These are phyloP conservation scores for Acleris cristana DNA, from an alignment of 2,888 invertebrate genomes.

Conservation along the genomic window DNA sequence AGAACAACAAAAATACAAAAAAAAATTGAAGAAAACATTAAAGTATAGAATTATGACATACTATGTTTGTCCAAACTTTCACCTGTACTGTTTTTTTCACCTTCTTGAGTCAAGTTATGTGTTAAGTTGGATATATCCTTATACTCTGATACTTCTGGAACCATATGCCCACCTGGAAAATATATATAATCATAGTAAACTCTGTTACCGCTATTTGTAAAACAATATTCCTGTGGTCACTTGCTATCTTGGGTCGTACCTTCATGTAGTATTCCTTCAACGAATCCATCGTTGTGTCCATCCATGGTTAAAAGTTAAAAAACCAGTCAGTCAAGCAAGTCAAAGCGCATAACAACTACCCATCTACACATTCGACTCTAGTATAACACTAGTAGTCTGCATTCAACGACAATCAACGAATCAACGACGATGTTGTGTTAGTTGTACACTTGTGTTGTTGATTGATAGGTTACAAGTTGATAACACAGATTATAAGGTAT, in stretches of 20 bases:
- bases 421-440: no score
- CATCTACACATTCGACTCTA: no score
- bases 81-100: slow-evolving; percentile 36
- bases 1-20: no score
- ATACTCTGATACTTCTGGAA: slow-evolving; percentile 20
- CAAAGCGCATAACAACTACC: no score
- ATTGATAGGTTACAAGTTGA: no score
- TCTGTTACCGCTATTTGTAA: neutral
- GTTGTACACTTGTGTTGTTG: no score
- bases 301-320: slow-evolving; percentile 18
- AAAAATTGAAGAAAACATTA: neutral
- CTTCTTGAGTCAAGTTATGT: slow-evolving; percentile 17
- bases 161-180: slow-evolving; percentile 17
- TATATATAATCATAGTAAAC: neutral
- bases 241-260: slow-evolving; percentile 8
- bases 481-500: no score
- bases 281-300: slow-evolving; percentile 24
- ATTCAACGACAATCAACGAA: no score
- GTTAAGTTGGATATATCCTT: slow-evolving; percentile 24
- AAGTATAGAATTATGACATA: slow-evolving; percentile 36
- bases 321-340: no score
- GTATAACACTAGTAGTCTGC: no score
- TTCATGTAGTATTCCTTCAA: slow-evolving; percentile 33
- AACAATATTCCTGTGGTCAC: no score
- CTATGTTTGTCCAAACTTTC: slow-evolving; percentile 50